A percentile compares a stretch with the other conserved stretches of the same genome.
phyloP scores from a whole-genome alignment of 2,797 vertebrate species.

The Sphenodon punctatus region DNA sequence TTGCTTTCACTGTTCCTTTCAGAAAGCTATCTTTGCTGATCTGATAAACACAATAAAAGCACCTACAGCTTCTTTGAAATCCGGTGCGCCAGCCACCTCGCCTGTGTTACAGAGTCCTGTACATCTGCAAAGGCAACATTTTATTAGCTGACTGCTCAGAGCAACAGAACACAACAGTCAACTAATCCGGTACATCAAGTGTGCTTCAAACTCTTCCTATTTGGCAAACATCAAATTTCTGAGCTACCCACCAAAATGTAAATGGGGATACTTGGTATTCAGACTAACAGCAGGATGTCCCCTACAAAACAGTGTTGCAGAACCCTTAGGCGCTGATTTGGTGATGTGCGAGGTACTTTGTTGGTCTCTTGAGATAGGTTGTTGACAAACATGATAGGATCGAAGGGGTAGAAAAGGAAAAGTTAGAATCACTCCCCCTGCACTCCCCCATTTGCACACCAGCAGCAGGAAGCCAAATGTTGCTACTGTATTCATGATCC shows the following conservation, averaged over 20 bases:
- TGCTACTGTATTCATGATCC: slow-evolving; percentile 26
- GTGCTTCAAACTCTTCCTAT: slow-evolving; percentile 65
- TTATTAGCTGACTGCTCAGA: slow-evolving; percentile 28
- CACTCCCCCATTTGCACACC: not conserved
- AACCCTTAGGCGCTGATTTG: slow-evolving; percentile 36
- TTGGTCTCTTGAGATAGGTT: slow-evolving; percentile 16
- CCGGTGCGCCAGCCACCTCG: no score
- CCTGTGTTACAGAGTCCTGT: not conserved
- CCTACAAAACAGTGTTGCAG: slow-evolving; percentile 53
- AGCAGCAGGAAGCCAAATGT: slow-evolving; percentile 4
- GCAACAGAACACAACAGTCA: slow-evolving; percentile 48
- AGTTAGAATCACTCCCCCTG: not conserved
- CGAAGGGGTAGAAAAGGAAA: slow-evolving; percentile 17
- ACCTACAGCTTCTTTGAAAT: no score
- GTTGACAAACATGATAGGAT: slow-evolving; percentile 48
- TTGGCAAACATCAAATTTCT: slow-evolving; percentile 71
- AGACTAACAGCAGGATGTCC: slow-evolving; percentile 69
- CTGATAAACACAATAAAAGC: slow-evolving; percentile 28
- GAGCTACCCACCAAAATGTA: slow-evolving; percentile 68
- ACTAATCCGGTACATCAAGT: slow-evolving; percentile 61
- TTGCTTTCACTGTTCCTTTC: slow-evolving; percentile 12
- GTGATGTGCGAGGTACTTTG: not conserved
- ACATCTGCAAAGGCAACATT: slow-evolving; percentile 31
- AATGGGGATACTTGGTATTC: slow-evolving; percentile 72
- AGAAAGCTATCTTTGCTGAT: slow-evolving; percentile 9